Conservation (phyloP, 1,140 invertebrate species). For the Ganaspis sp. region DNA sequence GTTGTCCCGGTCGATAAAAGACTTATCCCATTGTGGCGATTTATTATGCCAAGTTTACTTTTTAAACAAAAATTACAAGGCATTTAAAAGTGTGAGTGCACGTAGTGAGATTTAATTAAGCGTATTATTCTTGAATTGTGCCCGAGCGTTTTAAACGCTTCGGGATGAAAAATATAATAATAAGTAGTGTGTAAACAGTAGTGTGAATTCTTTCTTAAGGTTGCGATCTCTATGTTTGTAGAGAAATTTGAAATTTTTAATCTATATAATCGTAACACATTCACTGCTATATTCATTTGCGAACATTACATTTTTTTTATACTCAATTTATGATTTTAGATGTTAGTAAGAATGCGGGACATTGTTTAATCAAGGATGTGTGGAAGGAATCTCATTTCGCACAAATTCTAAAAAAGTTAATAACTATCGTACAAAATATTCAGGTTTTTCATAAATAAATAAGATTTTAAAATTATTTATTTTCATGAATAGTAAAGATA, state of each 20-base stretch:
- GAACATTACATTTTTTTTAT: not conserved
- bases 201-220: slow-evolving; percentile 4
- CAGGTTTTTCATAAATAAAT: too few species aligned
- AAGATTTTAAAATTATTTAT: too few species aligned
- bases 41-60: not conserved
- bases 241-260: not conserved
- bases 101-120: slow-evolving; percentile 8
- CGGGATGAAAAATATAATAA: not conserved
- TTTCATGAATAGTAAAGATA: too few species aligned
- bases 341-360: not conserved
- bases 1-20: slow-evolving; percentile 11
- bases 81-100: slow-evolving; percentile 16
- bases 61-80: not conserved
- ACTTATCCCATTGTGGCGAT: slow-evolving; percentile 16
- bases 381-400: too few species aligned
- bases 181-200: slow-evolving; percentile 10
- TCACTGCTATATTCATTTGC: not conserved
- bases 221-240: not conserved
- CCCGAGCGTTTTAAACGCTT: not conserved
- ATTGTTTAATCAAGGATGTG: too few species aligned
- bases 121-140: slow-evolving; percentile 8
- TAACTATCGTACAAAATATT: too few species aligned
- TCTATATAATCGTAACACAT: not conserved
- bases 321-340: not conserved
- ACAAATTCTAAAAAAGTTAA: too few species aligned